phyloP scores from a whole-genome alignment of 92 coral and sea anemone species.

The Porites cylindrica region DNA sequence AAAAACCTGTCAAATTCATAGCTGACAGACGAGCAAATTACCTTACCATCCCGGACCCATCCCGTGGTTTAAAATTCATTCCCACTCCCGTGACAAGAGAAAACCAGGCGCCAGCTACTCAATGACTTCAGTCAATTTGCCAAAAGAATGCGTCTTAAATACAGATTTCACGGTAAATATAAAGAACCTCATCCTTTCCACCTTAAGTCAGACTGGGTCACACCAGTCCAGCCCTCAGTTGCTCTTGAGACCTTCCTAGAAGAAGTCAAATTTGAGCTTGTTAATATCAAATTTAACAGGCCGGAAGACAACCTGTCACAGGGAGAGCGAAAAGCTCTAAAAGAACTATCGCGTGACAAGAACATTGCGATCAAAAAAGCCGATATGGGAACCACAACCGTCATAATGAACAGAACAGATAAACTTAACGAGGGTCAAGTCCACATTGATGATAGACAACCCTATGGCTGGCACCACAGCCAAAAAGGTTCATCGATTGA shows the following conservation, averaged over 20 bases:
- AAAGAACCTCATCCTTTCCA: slow-evolving; percentile 61
- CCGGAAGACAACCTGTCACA: slow-evolving; percentile 42
- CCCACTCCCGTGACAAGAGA: slow-evolving; percentile 8
- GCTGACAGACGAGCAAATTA: slow-evolving; percentile 10
- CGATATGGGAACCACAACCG: slow-evolving; percentile 49
- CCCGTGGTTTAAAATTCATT: neutral
- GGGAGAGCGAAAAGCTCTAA: slow-evolving; percentile 14
- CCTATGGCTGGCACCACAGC: slow-evolving; percentile 41
- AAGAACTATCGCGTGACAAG: slow-evolving; percentile 6
- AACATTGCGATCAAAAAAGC: slow-evolving; percentile 18
- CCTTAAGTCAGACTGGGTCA: slow-evolving; percentile 61
- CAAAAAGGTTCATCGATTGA: slow-evolving; percentile 9
- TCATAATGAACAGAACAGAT: slow-evolving; percentile 42
- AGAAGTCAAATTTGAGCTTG: slow-evolving; percentile 34
- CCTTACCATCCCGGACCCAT: no score
- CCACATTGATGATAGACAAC: slow-evolving; percentile 37
- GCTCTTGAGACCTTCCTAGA: slow-evolving; percentile 57
- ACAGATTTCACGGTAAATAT: neutral
- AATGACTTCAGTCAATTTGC: no score
- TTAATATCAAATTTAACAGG: neutral
- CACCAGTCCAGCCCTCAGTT: slow-evolving; percentile 53
- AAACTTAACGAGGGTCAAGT: slow-evolving; percentile 50
- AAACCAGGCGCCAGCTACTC: no score
- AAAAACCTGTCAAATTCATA: slow-evolving; percentile 7
- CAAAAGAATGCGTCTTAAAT: neutral